These are phyloP conservation scores for Lasiommata megera DNA, from an alignment of 2,888 invertebrate genomes.

Conservation along the genomic window DNA sequence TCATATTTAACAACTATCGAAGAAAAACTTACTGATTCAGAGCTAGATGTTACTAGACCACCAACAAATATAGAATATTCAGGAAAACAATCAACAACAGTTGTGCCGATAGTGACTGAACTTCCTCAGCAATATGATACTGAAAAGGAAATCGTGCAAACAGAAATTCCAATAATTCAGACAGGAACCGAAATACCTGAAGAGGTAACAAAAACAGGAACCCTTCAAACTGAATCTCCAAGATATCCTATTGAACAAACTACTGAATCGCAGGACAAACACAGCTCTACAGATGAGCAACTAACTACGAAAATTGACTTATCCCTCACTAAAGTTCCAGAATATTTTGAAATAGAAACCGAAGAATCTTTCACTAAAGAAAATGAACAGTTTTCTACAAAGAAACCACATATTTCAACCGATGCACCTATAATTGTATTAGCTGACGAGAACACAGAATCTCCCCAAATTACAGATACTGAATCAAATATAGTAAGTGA, in stretches of 20 bases:
- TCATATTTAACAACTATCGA: constrained; percentile 14
- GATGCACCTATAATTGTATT: constrained; percentile 8
- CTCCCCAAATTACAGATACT: constrained; percentile 16
- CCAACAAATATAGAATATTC: constrained; percentile 7
- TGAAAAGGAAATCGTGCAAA: constrained; percentile 1
- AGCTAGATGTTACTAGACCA: constrained; percentile 2
- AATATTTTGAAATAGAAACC: neutral
- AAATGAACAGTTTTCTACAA: neutral
- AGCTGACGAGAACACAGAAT: constrained; percentile 16
- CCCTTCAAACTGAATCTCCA: constrained; percentile 2
- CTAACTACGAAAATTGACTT: neutral
- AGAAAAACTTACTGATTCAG: constrained; percentile 7
- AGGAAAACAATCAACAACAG: neutral
- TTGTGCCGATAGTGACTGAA: constrained; percentile 10
- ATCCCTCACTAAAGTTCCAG: too few species aligned
- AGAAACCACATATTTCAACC: neutral
- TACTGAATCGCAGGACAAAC: neutral
- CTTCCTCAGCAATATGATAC: neutral
- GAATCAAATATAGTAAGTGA: constrained; percentile 15
- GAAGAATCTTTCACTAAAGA: neutral
- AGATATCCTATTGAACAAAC: neutral
- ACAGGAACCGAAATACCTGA: constrained; percentile 23
- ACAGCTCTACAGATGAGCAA: neutral
- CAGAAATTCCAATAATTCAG: constrained; percentile 9
- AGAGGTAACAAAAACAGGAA: neutral